Evolutionary conservation across 2,797 vertebrate genomes (phyloP), one percentile per base, ranked within the genome.

Genomic region (Pagetopsis macropterus): DNA sequence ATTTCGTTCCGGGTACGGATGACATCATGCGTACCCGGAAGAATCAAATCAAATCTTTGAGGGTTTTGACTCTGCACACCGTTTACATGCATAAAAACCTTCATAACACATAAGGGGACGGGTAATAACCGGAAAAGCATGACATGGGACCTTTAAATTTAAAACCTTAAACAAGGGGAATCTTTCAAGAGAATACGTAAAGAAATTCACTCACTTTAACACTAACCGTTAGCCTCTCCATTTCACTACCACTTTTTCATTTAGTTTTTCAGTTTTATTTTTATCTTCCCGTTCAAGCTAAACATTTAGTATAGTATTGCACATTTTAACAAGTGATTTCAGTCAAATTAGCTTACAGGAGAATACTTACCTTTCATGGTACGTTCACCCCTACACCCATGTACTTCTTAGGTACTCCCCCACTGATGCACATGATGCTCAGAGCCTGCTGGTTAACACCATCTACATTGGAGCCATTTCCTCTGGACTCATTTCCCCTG

Each of bases 401-500:
- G 4, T 17, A n/a, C 12, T n/a, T 56, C 33, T 19, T 6, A 63
- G 50, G 50, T 19, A 19, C 61, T 59, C 33, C 50, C 50, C 56
- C 14, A 40, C 48, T 41, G 19, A 40, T 33, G 44, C 72, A 54
- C 48, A 37, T 37, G 37, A 40, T 43, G 15, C 52, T 44, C 44
- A 14, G 8, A 13, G 70, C 44, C 14, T 67, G 48, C 59, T 76
- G 58, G 37, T 45, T 83, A 72, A 73, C 45, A 58, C 19, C 1
- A 10, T 5, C 33, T 58, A 54, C 16, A 8, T 41, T n/a, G 52
- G n/a, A 59, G 43, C 23, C 3, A 11, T 61, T 61, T 31, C 69
- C 50, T 54, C 54, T 63, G 9, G 13, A 2, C 33, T 46, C 12
- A 10, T 66, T 75, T 67, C 41, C 60, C 23, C 17, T 1, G 1